Evolutionary conservation across 1,140 invertebrate genomes (phyloP).

Genomic region (Drosophila ironensis): DNA sequence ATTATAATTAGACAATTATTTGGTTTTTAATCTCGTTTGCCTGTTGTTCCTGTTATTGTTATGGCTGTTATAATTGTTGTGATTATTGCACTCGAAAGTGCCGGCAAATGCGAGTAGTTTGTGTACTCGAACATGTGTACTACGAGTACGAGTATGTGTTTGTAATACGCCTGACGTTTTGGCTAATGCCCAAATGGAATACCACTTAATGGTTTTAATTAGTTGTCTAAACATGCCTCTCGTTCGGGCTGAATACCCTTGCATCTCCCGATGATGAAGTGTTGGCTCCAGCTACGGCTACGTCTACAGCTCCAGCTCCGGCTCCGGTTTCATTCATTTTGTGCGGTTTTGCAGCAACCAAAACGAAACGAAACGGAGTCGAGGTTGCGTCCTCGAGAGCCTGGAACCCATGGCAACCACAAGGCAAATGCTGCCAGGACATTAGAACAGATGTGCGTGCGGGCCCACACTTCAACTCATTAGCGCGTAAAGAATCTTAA

Average conservation of each 20-base stretch:
- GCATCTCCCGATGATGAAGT: slow-evolving; percentile 27
- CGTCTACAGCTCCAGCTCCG: too few species aligned
- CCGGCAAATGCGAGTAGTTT: background rate
- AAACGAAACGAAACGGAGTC: too few species aligned
- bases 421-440: slow-evolving; percentile 42
- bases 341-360: slow-evolving; percentile 29
- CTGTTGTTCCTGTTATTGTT: slow-evolving; percentile 26
- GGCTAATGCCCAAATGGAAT: slow-evolving; percentile 35
- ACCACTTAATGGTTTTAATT: slow-evolving; percentile 36
- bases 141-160: too few species aligned
- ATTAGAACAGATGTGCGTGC: slow-evolving; percentile 49
- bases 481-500: slow-evolving; percentile 77
- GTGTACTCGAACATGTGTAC: slow-evolving; percentile 18
- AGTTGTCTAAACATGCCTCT: slow-evolving; percentile 26
- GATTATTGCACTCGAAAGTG: slow-evolving; percentile 7
- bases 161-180: too few species aligned
- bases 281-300: slow-evolving; percentile 4
- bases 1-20: slow-evolving; percentile 78
- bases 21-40: slow-evolving; percentile 66
- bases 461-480: slow-evolving; percentile 67
- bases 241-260: background rate
- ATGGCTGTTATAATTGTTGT: slow-evolving; percentile 28
- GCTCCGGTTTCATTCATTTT: slow-evolving; percentile 22
- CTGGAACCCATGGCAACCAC: slow-evolving; percentile 18
- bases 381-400: background rate